Percentiles rank a stretch among this genome's conserved stretches.
Evolutionary conservation across 2,113 vertebrate genomes (phyloP).

Genomic region (Paradoxurus hermaphroditus): DNA sequence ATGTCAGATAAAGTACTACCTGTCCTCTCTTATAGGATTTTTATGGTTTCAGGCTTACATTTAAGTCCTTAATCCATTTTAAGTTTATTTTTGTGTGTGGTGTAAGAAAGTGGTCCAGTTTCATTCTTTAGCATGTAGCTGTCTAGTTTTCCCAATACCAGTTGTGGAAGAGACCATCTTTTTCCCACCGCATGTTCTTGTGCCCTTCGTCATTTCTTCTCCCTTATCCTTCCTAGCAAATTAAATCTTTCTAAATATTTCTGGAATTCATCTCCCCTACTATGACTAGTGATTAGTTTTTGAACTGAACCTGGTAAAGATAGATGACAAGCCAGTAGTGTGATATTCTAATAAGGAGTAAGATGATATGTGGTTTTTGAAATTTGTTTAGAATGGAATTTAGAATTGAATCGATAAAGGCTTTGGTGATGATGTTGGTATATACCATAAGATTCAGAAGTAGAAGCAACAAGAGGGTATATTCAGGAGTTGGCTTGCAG

Average conservation of each 20-base stretch:
- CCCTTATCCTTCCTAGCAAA: not conserved
- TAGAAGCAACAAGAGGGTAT: not conserved
- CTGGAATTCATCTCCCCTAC: not conserved
- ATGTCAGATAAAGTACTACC: not conserved
- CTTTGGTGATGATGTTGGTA: not conserved
- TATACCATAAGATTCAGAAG: not conserved
- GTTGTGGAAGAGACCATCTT: not conserved
- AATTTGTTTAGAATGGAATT: conserved; percentile 14
- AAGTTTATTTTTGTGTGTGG: not conserved
- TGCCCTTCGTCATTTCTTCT: conserved; percentile 25
- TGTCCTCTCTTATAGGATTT: not conserved
- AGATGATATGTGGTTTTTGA: not conserved
- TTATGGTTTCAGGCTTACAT: not conserved
- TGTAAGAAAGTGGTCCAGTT: not conserved
- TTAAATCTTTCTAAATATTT: conserved; percentile 32
- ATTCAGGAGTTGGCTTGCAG: not conserved
- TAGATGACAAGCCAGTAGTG: not conserved
- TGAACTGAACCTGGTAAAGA: not conserved
- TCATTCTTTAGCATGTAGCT: not conserved
- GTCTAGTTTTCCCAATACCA: not conserved
- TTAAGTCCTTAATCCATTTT: not conserved
- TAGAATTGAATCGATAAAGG: conserved; percentile 41
- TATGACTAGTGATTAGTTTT: not conserved
- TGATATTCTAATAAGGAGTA: not conserved
- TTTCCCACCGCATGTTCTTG: not conserved